These are phyloP conservation scores for Bradypus variegatus DNA, from an alignment of 2,797 vertebrate species.

Conservation along the genomic window DNA sequence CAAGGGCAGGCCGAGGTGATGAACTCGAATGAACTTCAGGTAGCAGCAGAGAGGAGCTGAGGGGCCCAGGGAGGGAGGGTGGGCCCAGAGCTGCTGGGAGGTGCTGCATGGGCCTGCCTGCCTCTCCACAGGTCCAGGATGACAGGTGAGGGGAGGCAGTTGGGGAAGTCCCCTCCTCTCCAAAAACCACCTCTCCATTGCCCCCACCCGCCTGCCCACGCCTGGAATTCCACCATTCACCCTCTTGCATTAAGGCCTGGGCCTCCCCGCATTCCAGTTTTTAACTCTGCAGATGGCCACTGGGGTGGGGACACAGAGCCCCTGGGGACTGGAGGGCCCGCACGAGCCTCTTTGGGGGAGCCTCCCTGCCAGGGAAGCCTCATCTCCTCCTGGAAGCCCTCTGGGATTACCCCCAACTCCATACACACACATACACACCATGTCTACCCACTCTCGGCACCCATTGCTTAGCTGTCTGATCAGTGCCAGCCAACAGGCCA, in stretches of 20 bases:
- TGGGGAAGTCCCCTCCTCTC: conserved; percentile 14
- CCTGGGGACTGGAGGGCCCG: background rate
- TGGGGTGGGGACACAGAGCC: background rate
- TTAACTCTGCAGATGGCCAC: background rate
- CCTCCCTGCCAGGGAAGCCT: background rate
- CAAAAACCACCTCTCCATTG: background rate
- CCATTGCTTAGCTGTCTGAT: no score
- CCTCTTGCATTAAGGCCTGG: background rate
- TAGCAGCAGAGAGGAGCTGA: background rate
- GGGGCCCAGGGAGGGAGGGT: background rate
- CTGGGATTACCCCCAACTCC: background rate
- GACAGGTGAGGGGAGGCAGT: background rate
- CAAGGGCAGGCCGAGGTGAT: background rate
- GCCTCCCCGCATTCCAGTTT: background rate
- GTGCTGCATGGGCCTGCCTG: background rate
- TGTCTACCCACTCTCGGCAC: no score
- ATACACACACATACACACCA: no score
- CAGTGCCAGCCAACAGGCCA: no score
- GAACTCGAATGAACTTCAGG: background rate
- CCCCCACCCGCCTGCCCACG: background rate
- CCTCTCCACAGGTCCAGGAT: background rate
- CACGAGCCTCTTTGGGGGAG: background rate
- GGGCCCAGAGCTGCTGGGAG: background rate
- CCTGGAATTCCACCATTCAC: background rate
- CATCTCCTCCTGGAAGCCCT: background rate